phyloP scores from a whole-genome alignment of 2,113 vertebrate genomes.

The Malurus melanocephalus region DNA sequence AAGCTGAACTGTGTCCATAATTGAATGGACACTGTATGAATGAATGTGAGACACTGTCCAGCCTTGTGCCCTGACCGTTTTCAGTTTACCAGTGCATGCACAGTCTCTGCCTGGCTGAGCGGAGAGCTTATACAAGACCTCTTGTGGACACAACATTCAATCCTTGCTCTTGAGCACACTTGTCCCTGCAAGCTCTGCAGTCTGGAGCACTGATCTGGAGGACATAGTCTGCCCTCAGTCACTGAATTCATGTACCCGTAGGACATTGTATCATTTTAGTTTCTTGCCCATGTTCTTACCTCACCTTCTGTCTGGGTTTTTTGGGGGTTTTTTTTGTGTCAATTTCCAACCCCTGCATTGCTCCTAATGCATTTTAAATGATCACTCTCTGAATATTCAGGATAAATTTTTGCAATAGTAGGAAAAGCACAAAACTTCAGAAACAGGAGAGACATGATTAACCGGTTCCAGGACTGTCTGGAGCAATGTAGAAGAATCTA shows the following conservation, averaged over 20 bases:
- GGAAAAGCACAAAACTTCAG: background rate
- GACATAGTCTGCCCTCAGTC: background rate
- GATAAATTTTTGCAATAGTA: background rate
- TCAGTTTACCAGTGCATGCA: background rate
- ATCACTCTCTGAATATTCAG: background rate
- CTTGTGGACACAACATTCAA: background rate
- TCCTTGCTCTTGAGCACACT: fast-evolving
- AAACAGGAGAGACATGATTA: background rate
- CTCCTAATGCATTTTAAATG: background rate
- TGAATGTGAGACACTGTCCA: background rate
- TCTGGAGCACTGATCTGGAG: background rate
- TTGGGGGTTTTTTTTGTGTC: background rate
- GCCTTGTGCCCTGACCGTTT: background rate
- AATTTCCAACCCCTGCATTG: background rate
- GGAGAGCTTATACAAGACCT: background rate
- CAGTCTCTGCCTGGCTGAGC: background rate
- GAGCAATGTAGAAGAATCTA: background rate
- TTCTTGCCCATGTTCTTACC: background rate
- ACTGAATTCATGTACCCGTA: background rate
- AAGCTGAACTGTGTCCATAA: background rate
- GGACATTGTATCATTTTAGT: background rate
- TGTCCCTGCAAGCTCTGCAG: fast-evolving
- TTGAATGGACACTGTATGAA: background rate
- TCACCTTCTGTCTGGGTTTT: background rate
- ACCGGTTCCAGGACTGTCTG: background rate